These are phyloP conservation scores for Trimorus sp. DNA, from an alignment of 2,888 invertebrate genomes.

Conservation along the genomic window DNA sequence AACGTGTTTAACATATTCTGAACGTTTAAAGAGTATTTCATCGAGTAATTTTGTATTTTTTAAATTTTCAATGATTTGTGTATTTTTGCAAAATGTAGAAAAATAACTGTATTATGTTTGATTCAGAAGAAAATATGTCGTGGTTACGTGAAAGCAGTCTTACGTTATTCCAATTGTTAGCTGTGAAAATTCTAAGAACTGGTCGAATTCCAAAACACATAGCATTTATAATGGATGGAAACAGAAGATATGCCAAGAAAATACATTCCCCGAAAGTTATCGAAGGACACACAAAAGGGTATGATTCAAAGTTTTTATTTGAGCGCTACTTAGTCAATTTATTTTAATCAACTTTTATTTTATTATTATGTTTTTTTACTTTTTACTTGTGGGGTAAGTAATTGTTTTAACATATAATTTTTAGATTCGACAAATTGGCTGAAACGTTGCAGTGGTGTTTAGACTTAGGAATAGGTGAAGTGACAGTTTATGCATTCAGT, in stretches of 20 bases:
- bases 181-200: slow-evolving; percentile 88
- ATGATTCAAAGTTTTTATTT: too few relatives aligned
- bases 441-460: slow-evolving; percentile 89
- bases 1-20: background rate
- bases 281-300: slow-evolving; percentile 93
- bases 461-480: slow-evolving; percentile 94
- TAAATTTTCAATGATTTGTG: too few relatives aligned
- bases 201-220: slow-evolving; percentile 95
- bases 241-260: slow-evolving; percentile 94
- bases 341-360: too few relatives aligned
- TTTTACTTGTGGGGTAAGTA: too few relatives aligned
- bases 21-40: background rate
- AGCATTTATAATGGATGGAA: slow-evolving; percentile 99
- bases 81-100: too few relatives aligned
- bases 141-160: slow-evolving; percentile 91
- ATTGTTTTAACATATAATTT: too few relatives aligned
- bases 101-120: background rate
- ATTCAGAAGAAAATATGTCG: slow-evolving; percentile 82
- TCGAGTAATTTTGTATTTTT: background rate
- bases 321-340: too few relatives aligned
- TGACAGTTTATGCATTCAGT: slow-evolving; percentile 99
- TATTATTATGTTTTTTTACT: too few relatives aligned
- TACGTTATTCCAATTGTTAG: slow-evolving; percentile 89
- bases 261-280: slow-evolving; percentile 86
- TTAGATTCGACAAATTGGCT: slow-evolving; percentile 78